Evolutionary conservation across 1,140 invertebrate genomes (phyloP), one percentile per base, ranked within the genome.

Genomic region (Odontomachus brunneus): DNA sequence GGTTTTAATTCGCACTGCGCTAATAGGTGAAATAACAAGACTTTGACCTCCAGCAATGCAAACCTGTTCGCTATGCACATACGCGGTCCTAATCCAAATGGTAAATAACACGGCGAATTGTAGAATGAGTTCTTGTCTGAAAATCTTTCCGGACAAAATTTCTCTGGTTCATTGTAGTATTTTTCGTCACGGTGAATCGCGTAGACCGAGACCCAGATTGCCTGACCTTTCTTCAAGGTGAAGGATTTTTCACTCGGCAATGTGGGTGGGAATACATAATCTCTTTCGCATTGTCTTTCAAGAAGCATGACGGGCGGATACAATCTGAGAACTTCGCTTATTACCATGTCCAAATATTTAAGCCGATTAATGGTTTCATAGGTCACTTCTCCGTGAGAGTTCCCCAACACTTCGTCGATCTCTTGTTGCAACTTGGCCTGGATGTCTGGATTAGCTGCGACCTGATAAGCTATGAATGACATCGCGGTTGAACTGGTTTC

Each of bases 11-110:
- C 90, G 87, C 95, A 97, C 0, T 93, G 91, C 0, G 94, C 90
- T 29, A 97, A 90, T 0, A 97, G 83, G 63, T 94, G 88, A 49
- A 93, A 94, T 1, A 95, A 17, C 65, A 94, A 84, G 0, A 92
- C 91, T 86, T 95, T 95, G 22, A 94, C 90, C 90, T 96, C 95
- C 85, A 95, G 82, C 65, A 95, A 75, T 3, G 96, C 96, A 92
- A 96, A 96, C 33, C 92, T 87, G 17, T 90, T 90, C 86, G 92
- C 94, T 26, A 95, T 94, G 75, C 95, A 95, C 60, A 87, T 92
- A 26, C 95, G 89, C 0, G 93, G 94, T 4, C 95, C 94, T 9
- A 93, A 29, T 0, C 94, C 84, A 53, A 94, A 94, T 0, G 93
- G 90, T 7, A 94, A 26, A 67, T 92, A 94, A 12, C 9, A 4